Percentiles rank a stretch among this genome's conserved stretches.
Conservation (phyloP, 1,140 invertebrate genomes). For the Atta colombica region DNA sequence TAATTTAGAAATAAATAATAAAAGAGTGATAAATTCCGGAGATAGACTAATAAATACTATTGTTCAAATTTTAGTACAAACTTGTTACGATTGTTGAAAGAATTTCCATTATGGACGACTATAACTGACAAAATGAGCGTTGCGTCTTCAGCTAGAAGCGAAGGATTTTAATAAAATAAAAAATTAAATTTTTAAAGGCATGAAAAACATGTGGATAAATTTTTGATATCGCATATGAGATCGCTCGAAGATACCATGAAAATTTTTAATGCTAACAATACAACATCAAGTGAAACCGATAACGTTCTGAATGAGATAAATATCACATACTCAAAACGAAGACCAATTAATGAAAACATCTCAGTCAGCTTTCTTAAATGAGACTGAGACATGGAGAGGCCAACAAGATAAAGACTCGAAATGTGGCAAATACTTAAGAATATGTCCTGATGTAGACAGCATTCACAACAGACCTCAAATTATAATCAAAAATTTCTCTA, state of each 20-base stretch:
- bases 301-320: not conserved
- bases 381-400: conserved; percentile 52
- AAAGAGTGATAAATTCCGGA: not conserved
- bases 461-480: conserved; percentile 44
- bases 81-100: not conserved
- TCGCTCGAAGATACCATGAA: conserved; percentile 47
- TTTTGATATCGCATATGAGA: conserved; percentile 51
- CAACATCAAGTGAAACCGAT: not conserved
- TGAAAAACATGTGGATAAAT: conserved; percentile 3
- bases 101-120: not conserved
- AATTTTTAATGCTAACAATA: conserved; percentile 41
- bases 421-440: conserved; percentile 47
- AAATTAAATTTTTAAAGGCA: no score
- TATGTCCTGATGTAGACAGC: conserved; percentile 53
- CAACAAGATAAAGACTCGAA: conserved; percentile 4
- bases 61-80: not conserved
- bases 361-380: conserved; percentile 12
- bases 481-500: conserved; percentile 10
- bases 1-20: conserved; percentile 48
- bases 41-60: not conserved
- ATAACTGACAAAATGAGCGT: not conserved
- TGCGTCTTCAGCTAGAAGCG: not conserved
- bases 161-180: not conserved
- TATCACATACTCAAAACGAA: not conserved
- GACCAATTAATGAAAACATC: no score